These are phyloP conservation scores for Coelopa pilipes DNA, from an alignment of 2,888 invertebrate genomes.

Conservation along the genomic window DNA sequence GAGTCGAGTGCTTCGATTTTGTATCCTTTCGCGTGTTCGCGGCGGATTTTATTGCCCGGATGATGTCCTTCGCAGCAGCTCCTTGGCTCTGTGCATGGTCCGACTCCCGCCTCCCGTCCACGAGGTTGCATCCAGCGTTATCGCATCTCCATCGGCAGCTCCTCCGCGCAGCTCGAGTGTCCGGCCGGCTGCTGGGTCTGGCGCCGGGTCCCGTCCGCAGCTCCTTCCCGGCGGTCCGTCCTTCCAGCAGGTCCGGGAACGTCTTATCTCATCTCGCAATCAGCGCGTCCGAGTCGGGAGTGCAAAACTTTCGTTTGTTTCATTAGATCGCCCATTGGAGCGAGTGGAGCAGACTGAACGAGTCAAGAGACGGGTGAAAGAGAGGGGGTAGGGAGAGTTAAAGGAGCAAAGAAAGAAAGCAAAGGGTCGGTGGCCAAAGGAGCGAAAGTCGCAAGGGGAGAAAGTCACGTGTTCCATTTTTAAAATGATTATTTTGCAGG, in stretches of 20 bases:
- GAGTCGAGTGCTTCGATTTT: slow-evolving; percentile 36
- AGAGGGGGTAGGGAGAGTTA: background rate
- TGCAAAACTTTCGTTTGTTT: slow-evolving; percentile 26
- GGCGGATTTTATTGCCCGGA: background rate
- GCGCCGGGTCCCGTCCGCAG: background rate
- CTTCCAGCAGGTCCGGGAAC: background rate
- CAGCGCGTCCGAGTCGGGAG: slow-evolving; percentile 9
- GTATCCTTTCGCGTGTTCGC: slow-evolving; percentile 5
- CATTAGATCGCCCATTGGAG: slow-evolving; percentile 7
- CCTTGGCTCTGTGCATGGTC: background rate
- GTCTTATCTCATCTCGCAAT: slow-evolving; percentile 40
- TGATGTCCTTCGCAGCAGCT: no score
- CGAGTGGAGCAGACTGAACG: background rate
- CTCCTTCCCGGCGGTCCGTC: background rate
- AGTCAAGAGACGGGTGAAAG: no score
- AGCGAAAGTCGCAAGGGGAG: slow-evolving; percentile 34
- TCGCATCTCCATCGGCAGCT: background rate
- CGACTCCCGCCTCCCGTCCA: background rate
- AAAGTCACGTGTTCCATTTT: slow-evolving; percentile 51
- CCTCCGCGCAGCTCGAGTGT: background rate
- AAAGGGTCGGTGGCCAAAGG: no score
- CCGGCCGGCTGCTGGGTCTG: no score
- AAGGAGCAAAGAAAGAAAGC: background rate
- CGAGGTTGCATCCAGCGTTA: background rate
- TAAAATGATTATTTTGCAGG: slow-evolving; percentile 38